These are phyloP conservation scores for Penaeus japonicus DNA, from an alignment of 1,140 invertebrate genomes.

Conservation along the genomic window DNA sequence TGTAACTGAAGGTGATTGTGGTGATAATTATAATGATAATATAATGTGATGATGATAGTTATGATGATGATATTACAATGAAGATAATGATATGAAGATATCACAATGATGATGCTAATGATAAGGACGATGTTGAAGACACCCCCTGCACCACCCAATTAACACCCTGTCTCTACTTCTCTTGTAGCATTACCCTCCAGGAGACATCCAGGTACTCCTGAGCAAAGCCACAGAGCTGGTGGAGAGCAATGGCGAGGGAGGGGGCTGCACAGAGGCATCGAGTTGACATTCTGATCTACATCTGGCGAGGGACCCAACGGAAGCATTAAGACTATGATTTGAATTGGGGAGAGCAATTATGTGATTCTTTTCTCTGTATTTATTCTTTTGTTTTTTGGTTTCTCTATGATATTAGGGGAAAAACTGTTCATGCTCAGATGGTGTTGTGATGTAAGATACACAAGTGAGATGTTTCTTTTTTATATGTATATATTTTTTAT, in stretches of 20 bases:
- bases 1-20: neutral
- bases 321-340: neutral
- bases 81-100: too few species aligned
- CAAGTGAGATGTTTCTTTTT: too few species aligned
- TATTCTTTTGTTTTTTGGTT: too few species aligned
- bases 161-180: neutral
- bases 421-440: too few species aligned
- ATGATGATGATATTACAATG: too few species aligned
- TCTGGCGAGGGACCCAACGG: neutral
- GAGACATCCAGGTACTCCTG: constrained; percentile 37
- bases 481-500: too few species aligned
- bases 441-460: too few species aligned
- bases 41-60: too few species aligned
- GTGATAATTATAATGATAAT: too few species aligned
- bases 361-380: neutral
- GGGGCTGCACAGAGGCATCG: neutral
- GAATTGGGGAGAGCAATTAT: neutral
- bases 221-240: constrained; percentile 44
- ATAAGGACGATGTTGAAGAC: neutral
- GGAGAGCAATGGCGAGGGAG: neutral
- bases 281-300: neutral
- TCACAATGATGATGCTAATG: too few species aligned
- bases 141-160: neutral
- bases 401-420: too few species aligned
- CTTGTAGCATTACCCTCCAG: constrained; percentile 36